A percentile compares a stretch with the other conserved stretches of the same genome.
phyloP scores from a whole-genome alignment of 2,113 vertebrate species.

The Pogona vitticeps region DNA sequence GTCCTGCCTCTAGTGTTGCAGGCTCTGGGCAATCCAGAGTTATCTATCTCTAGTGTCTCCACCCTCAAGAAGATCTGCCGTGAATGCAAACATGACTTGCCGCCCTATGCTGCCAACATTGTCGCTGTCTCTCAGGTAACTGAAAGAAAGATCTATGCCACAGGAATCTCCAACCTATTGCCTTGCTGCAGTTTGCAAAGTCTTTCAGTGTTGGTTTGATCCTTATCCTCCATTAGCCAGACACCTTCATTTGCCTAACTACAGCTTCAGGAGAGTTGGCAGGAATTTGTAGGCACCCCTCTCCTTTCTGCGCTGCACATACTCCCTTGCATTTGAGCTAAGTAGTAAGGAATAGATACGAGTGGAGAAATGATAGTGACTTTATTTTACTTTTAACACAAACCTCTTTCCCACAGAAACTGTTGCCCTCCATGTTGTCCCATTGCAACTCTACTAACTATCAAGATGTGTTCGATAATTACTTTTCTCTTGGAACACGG shows the following conservation, averaged over 20 bases:
- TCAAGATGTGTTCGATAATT: background rate
- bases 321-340: background rate
- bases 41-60: slow-evolving; percentile 97
- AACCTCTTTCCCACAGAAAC: too few species aligned
- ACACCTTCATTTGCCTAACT: background rate
- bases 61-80: slow-evolving; percentile 98
- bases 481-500: background rate
- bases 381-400: too few species aligned
- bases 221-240: background rate
- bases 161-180: background rate
- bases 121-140: slow-evolving; percentile 97
- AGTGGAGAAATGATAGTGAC: too few species aligned
- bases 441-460: background rate
- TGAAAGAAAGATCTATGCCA: background rate
- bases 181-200: background rate
- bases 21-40: slow-evolving; percentile 95
- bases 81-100: slow-evolving; percentile 97
- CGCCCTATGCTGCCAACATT: slow-evolving; percentile 94
- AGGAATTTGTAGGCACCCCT: background rate
- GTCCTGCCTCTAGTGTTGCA: slow-evolving; percentile 95
- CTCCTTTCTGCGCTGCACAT: background rate
- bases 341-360: too few species aligned
- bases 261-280: too few species aligned
- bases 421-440: background rate
- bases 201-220: background rate